Evolutionary conservation across 2,888 invertebrate genomes (phyloP).

Genomic region (Acanthosepion esculentum): DNA sequence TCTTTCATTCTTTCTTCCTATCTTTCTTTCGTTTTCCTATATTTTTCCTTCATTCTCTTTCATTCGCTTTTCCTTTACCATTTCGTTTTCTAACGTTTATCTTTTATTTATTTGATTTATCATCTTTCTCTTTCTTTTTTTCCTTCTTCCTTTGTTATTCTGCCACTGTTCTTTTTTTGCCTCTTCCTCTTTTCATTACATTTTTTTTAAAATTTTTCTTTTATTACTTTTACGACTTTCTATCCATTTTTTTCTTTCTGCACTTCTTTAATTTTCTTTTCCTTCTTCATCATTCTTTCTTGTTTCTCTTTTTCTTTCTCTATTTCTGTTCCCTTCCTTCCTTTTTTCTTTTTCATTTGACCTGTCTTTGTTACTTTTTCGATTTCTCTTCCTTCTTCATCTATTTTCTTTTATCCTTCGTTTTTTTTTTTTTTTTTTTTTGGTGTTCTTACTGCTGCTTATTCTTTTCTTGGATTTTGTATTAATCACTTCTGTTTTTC

Average conservation of each 20-base stretch:
- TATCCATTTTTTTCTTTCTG: neutral
- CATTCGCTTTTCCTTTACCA: neutral
- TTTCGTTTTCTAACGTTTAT: no score
- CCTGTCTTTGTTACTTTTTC: neutral
- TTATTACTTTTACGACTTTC: neutral
- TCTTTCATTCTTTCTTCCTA: no score
- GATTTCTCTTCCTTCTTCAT: neutral
- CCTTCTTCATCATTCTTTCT: no score
- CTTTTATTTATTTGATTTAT: neutral
- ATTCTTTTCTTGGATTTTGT: no score
- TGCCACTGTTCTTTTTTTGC: neutral
- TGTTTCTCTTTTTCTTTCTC: neutral
- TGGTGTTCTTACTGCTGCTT: no score
- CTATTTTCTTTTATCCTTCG: neutral
- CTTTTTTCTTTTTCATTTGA: neutral
- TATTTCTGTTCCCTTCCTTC: neutral
- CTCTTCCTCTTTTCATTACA: neutral
- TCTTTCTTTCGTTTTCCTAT: neutral
- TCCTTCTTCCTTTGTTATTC: neutral
- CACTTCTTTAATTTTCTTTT: neutral
- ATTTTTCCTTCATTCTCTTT: neutral
- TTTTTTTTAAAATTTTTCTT: neutral
- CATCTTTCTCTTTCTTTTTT: neutral
- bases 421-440: no score
- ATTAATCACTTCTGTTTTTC: no score